Evolutionary conservation across 2,113 vertebrate species (phyloP).

Genomic region (Semicossyphus pulcher): DNA sequence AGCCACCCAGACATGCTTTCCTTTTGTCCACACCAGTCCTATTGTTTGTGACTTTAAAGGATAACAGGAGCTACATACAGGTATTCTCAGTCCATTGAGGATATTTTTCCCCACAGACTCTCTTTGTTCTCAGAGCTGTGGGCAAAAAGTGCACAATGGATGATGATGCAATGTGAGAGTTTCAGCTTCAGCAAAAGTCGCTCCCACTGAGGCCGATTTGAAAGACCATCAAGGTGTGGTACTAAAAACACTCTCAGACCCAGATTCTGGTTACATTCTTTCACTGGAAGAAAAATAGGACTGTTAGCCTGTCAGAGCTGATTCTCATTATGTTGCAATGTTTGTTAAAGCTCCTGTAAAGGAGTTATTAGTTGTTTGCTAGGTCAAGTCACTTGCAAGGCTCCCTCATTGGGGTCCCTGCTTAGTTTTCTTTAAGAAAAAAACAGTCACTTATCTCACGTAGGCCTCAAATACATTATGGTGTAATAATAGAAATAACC

Average conservation of each 20-base stretch:
- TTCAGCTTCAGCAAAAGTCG: slow-evolving; percentile 45
- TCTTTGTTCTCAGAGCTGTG: slow-evolving; percentile 69
- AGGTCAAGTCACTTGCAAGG: too few species aligned
- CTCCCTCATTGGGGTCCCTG: too few species aligned
- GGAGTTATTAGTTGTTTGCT: too few species aligned
- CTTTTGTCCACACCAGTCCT: slow-evolving; percentile 66
- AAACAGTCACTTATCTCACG: too few species aligned
- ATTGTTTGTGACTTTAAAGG: slow-evolving; percentile 76
- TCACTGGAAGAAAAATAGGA: slow-evolving; percentile 2
- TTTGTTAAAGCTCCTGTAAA: too few species aligned
- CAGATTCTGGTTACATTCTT: slow-evolving; percentile 32
- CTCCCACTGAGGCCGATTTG: slow-evolving; percentile 39
- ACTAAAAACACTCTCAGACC: slow-evolving; percentile 19
- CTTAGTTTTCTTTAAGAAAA: too few species aligned
- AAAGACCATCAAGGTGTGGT: slow-evolving; percentile 66
- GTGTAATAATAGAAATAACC: too few species aligned
- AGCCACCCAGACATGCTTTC: slow-evolving; percentile 48
- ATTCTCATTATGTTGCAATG: not conserved
- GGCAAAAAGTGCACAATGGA: slow-evolving; percentile 65
- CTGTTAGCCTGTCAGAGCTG: not conserved
- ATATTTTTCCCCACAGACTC: slow-evolving; percentile 55
- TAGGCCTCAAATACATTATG: too few species aligned
- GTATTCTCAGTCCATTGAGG: slow-evolving; percentile 66
- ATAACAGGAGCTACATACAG: slow-evolving; percentile 62
- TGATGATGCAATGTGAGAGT: slow-evolving; percentile 66